Base-by-base conservation (phyloP, 2,888 invertebrate genomes). In the Sarcophaga subvicina region DNA sequence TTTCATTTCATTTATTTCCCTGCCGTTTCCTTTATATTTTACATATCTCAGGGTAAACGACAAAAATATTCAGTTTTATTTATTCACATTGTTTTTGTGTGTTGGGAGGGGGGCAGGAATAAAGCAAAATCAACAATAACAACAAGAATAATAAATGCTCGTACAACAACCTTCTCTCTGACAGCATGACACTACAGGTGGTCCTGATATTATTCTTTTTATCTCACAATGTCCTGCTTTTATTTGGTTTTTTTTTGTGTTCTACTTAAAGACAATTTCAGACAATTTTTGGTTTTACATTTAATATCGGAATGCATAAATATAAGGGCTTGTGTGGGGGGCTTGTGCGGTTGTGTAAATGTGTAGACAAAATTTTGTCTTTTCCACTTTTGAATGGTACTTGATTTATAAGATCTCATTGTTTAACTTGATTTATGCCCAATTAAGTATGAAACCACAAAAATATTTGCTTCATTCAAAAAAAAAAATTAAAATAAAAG, bases 321-420 rank as follows among this genome's bases (percentile, higher is more conserved):
- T 67, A 45, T 77, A 20, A 20, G 20, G 62, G 73, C 17, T 6
- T 25, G 59, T 64, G n/a, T 27, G 25, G 11, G 37, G 14, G 37
- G 14, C 37, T 54, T 37, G 37, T 37, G 37, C 2, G 37, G 2
- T 37, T 37, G 8, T 37, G 37, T 37, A 17, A 63, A 17, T 14
- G 8, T 77, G 70, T 37, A 59, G 71, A 49, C 47, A 25, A 14
- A 47, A 20, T 70, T 77, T 71, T 54, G 2, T 76, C 6, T 63
- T 71, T 77, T 49, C 8, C 25, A 47, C 25, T 82, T 63, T 37
- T 37, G 37, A 37, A 37, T 37, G 22, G 14, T 6, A n/a, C 22
- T 54, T 85, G 66, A 77, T 77, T 77, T 77, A 27, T 11, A 72
- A 77, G 80, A 85, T 80, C 77, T 80, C 60, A 62, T 80, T 77